Conservation (phyloP, 2,888 invertebrate genomes). For the Nomada ferruginata region DNA sequence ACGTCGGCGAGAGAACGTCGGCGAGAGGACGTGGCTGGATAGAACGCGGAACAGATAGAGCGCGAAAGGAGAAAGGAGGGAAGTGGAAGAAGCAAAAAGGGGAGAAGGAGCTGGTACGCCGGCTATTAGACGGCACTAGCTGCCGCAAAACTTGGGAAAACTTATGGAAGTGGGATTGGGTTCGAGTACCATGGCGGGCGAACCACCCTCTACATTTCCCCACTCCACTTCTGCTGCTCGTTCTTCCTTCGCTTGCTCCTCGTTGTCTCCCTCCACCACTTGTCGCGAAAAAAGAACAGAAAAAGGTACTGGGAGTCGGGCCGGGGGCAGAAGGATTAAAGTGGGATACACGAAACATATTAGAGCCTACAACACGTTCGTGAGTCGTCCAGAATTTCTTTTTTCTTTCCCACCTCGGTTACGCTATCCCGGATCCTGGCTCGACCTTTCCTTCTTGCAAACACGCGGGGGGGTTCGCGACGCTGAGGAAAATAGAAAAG, state of each 20-base stretch:
- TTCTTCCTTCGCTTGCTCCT: not conserved
- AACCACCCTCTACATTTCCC: slow-evolving; percentile 46
- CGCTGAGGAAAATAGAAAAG: slow-evolving; percentile 31
- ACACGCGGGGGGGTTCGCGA: not conserved
- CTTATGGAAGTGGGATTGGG: slow-evolving; percentile 81
- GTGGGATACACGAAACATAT: slow-evolving; percentile 78
- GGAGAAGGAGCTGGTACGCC: slow-evolving; percentile 25
- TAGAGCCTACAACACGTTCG: slow-evolving; percentile 78
- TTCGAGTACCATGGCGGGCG: slow-evolving; percentile 69
- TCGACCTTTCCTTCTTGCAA: slow-evolving; percentile 34
- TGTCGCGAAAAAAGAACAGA: slow-evolving; percentile 28
- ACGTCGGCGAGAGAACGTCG: slow-evolving; percentile 43
- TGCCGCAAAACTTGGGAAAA: slow-evolving; percentile 78
- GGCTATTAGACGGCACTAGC: slow-evolving; percentile 78
- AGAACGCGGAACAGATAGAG: slow-evolving; percentile 41
- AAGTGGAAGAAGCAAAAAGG: slow-evolving; percentile 30
- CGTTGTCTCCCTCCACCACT: slow-evolving; percentile 38
- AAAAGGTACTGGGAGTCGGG: slow-evolving; percentile 26
- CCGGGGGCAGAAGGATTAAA: slow-evolving; percentile 47
- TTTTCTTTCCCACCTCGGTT: slow-evolving; percentile 42
- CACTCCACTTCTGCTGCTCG: not conserved
- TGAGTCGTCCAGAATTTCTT: slow-evolving; percentile 74
- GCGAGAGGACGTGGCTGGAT: not conserved
- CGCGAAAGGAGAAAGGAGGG: slow-evolving; percentile 24
- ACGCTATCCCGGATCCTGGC: slow-evolving; percentile 69